A percentile compares a stretch with the other conserved stretches of the same genome.
Conservation (phyloP, 2,113 vertebrate genomes). For the Dasyurus viverrinus region DNA sequence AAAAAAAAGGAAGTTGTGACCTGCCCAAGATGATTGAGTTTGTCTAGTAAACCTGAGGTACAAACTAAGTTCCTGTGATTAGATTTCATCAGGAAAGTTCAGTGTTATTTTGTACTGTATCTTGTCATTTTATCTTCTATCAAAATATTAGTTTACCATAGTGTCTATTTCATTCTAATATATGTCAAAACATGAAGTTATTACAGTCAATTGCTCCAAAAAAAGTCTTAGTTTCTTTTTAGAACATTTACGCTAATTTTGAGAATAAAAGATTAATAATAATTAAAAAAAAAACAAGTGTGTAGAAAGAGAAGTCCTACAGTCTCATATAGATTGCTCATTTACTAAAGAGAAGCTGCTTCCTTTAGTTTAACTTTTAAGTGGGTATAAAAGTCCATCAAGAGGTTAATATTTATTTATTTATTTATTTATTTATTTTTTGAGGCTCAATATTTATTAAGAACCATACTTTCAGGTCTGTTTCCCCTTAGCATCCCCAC, state of each 20-base stretch:
- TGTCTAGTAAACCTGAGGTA: neutral
- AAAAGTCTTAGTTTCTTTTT: too few relatives aligned
- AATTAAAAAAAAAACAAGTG: too few relatives aligned
- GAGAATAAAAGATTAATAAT: too few relatives aligned
- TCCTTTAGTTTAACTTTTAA: slow-evolving; percentile 26
- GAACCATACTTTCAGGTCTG: slow-evolving; percentile 16
- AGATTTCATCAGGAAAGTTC: neutral
- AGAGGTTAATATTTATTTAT: slow-evolving; percentile 35
- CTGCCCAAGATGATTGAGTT: neutral
- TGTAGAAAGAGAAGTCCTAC: too few relatives aligned
- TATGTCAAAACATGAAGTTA: neutral
- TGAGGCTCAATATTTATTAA: slow-evolving; percentile 43
- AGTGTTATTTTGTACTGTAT: neutral
- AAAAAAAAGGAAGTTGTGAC: neutral
- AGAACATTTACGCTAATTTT: too few relatives aligned
- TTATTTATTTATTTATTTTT: too few relatives aligned
- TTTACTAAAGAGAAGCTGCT: slow-evolving; percentile 14
- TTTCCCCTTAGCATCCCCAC: slow-evolving; percentile 28
- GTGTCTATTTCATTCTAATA: neutral
- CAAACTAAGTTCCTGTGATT: neutral
- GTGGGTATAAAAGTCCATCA: neutral
- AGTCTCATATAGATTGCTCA: too few relatives aligned
- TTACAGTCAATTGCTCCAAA: neutral
- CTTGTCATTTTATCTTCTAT: neutral
- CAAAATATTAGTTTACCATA: neutral